These are phyloP conservation scores for Dicrurus megarhynchus DNA, from an alignment of 2,113 vertebrate species.

Conservation along the genomic window DNA sequence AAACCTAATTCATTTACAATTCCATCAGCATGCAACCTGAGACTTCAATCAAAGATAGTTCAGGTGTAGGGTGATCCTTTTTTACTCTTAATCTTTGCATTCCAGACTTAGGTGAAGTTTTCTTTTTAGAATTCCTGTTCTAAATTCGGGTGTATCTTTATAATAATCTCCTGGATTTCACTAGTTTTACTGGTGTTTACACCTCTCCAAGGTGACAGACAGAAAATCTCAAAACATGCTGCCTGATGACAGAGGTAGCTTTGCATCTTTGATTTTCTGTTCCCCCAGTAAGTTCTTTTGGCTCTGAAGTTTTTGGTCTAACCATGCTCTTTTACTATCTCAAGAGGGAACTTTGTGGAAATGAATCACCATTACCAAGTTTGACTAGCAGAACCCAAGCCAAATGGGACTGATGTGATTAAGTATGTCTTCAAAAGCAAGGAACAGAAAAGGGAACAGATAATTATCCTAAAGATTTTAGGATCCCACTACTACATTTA, in stretches of 20 bases:
- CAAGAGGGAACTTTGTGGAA: neutral
- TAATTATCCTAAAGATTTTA: neutral
- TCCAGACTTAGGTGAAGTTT: neutral
- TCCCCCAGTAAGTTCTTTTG: neutral
- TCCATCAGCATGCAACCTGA: neutral
- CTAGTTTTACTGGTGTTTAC: neutral
- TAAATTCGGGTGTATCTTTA: neutral
- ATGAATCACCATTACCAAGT: neutral
- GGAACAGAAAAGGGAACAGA: neutral
- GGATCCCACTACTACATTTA: neutral
- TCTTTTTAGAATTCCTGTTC: neutral
- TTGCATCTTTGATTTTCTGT: neutral
- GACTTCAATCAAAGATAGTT: neutral
- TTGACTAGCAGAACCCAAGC: neutral
- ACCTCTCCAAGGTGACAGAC: neutral
- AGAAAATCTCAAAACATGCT: neutral
- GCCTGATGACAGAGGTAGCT: neutral
- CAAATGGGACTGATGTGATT: neutral
- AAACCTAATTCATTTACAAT: neutral
- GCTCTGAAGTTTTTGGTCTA: neutral
- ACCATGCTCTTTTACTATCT: neutral
- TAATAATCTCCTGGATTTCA: rapidly evolving
- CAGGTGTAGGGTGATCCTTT: neutral
- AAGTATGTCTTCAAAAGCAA: neutral
- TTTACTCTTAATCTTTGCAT: neutral